These are phyloP conservation scores for Misgurnus mizolepis DNA, from an alignment of 2,113 vertebrate species.

Conservation along the genomic window DNA sequence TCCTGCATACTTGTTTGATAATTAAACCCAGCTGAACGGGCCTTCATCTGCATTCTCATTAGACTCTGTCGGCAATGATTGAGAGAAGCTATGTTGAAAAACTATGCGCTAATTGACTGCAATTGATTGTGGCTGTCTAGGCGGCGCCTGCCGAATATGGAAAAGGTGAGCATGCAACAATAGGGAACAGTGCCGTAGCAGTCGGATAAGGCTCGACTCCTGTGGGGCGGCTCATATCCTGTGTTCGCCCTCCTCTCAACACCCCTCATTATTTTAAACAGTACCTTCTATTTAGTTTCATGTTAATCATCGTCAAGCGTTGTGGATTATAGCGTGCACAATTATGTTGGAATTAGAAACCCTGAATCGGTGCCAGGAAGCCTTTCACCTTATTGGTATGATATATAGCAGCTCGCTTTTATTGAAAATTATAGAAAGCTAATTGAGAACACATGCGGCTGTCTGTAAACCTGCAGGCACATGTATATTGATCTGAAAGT, in stretches of 20 bases:
- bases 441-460: constrained; percentile 65
- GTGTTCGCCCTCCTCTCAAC: constrained; percentile 56
- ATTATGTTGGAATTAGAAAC: constrained; percentile 59
- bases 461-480: constrained; percentile 60
- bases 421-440: constrained; percentile 62
- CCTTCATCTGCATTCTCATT: constrained; percentile 59
- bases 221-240: constrained; percentile 29
- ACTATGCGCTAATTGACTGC: constrained; percentile 28
- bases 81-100: constrained; percentile 44
- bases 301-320: constrained; percentile 5
- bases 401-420: constrained; percentile 41
- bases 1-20: constrained; percentile 57
- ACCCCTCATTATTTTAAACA: constrained; percentile 37
- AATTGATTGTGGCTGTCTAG: constrained; percentile 23
- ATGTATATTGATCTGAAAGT: constrained; percentile 57
- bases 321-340: constrained; percentile 51
- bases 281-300: constrained; percentile 40
- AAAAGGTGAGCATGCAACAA: constrained; percentile 51
- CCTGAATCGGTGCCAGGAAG: constrained; percentile 56
- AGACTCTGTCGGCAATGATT: constrained; percentile 53
- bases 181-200: constrained; percentile 34
- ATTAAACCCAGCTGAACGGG: constrained; percentile 60
- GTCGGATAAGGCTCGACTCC: background rate
- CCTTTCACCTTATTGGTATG: constrained; percentile 41
- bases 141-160: constrained; percentile 41